Evolutionary conservation across 2,113 vertebrate species (phyloP).

Genomic region (Vimba vimba): DNA sequence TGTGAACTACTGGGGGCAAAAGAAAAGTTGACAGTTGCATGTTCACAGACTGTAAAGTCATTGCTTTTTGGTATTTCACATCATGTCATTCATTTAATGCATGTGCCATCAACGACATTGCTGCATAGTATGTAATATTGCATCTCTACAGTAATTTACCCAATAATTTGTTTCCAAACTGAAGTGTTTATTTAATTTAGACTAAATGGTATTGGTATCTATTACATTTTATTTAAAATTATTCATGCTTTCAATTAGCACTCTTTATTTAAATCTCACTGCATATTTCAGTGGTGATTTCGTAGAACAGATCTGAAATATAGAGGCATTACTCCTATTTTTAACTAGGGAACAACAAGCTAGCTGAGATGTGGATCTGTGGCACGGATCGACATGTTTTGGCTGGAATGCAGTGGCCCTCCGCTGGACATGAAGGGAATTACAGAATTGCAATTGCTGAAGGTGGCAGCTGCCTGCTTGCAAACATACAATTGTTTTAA

Average conservation of each 20-base stretch:
- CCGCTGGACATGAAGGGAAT: conserved; percentile 6
- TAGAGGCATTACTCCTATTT: conserved; percentile 30
- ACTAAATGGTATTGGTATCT: not conserved
- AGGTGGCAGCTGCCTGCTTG: not conserved
- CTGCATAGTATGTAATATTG: not conserved
- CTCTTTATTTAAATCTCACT: conserved; percentile 39
- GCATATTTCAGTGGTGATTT: conserved; percentile 33
- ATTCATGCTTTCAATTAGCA: not conserved
- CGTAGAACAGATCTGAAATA: conserved; percentile 12
- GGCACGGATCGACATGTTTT: not conserved
- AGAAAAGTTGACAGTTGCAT: conserved; percentile 16
- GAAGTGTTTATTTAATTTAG: not conserved
- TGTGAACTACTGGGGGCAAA: conserved; percentile 51
- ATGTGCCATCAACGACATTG: not conserved
- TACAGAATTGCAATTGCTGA: not conserved
- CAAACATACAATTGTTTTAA: not conserved
- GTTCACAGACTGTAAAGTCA: not conserved
- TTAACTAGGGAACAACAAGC: conserved; percentile 11
- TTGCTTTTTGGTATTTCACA: not conserved
- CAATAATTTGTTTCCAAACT: not conserved
- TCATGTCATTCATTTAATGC: not conserved
- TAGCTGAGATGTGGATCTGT: conserved; percentile 11
- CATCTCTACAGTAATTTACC: not conserved
- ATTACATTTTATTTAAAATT: not conserved
- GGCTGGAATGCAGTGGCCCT: conserved; percentile 22